Evolutionary conservation across 2,888 invertebrate species (phyloP), one percentile per base, ranked within the genome.

Genomic region (Phrixothrix hirtus): DNA sequence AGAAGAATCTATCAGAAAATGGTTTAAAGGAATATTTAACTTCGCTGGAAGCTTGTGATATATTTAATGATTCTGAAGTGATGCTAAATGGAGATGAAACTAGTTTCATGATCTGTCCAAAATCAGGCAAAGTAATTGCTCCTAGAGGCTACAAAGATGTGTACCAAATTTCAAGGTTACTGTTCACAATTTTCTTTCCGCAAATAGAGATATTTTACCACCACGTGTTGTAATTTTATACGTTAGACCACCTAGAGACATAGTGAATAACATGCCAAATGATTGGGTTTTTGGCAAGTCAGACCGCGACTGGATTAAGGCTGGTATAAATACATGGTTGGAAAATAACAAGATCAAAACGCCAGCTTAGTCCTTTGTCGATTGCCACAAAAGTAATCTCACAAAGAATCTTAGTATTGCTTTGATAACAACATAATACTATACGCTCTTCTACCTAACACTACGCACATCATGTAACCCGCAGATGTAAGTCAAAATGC

Each of bases 291-390:
- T 53, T 5, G 58, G 55, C 11, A 12, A 12, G 12, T 12, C 12
- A 4, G 38, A 38, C 15, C 12, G 29, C 29, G 62, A 58, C 0
- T 60, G 60, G 59, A 60, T 60, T 57, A 47, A 32, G 4, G 27
- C 41, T 37, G 55, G 58, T 2, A 49, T 47, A n/a, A n/a, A n/a
- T n/a, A n/a, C n/a, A n/a, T n/a, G n/a, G n/a, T n/a, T n/a, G n/a
- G n/a, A n/a, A n/a, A n/a, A n/a, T n/a, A n/a, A n/a, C n/a, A n/a
- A n/a, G n/a, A n/a, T n/a, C n/a, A n/a, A n/a, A n/a, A n/a, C n/a
- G n/a, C n/a, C n/a, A n/a, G n/a, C n/a, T n/a, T n/a, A n/a, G n/a
- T n/a, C n/a, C 7, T 62, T 60, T 43, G 54, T 43, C 41, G 45
- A 48, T 5, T 58, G 37, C 34, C 1, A 32, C 32, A 26, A 60